Evolutionary conservation across 2,797 vertebrate genomes (phyloP), one percentile per base, ranked within the genome.

Genomic region (Bradypodion pumilum): DNA sequence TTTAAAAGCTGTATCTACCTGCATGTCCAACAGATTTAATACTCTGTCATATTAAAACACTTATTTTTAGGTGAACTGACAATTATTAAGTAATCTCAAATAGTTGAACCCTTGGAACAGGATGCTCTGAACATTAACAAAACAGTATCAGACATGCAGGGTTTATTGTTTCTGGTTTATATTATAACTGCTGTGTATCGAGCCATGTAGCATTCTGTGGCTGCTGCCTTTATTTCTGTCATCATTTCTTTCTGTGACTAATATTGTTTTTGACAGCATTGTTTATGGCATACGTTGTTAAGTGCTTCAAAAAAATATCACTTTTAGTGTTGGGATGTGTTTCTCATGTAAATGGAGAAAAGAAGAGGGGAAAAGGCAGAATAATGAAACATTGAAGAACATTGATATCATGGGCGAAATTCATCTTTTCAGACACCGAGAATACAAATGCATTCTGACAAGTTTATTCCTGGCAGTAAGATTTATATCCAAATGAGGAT

Each of bases 21-120:
- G 19, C 37, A 40, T 62, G 7, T n/a, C 29, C 1, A 72, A 0
- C 1, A 16, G 1, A 37, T 69, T 12, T 44, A 66, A 27, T 68
- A 75, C 80, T 82, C 8, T 62, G 5, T 68, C 7, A 0, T 65
- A 23, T 21, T 1, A 1, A 56, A 32, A 12, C 80, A 8, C 59
- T 42, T 76, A 15, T 29, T 88, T 0, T 35, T 1, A 0, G 23
- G n/a, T 15, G 5, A 25, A 25, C n/a, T 23, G 12, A 7, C 21
- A 66, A 7, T 40, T 56, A 29, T 44, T 72, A 19, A 68, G 32
- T 37, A 68, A 16, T 72, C 32, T 16, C 21, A 52, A 68, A 79
- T 62, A 21, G 44, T 37, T 37, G 15, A 4, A 37, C 40, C 49
- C 5, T 76, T 75, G 23, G 35, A 66, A 52, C 44, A 16, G 46